These are phyloP conservation scores for Notothenia coriiceps DNA, from an alignment of 2,113 vertebrate species.

Conservation along the genomic window DNA sequence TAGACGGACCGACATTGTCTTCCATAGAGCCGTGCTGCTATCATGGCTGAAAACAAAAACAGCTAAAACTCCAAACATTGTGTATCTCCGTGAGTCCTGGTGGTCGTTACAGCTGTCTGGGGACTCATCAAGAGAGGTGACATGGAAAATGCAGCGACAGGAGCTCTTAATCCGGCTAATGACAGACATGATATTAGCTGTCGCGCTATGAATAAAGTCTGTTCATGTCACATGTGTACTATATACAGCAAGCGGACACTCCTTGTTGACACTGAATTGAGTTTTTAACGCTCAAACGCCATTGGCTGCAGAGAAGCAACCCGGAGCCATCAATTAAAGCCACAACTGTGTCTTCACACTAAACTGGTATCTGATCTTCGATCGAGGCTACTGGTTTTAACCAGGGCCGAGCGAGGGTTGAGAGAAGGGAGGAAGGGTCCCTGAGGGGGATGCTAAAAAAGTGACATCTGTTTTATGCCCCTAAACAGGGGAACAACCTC, in stretches of 20 bases:
- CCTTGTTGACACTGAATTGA: conserved; percentile 7
- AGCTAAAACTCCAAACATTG: conserved; percentile 11
- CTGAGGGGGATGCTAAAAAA: conserved; percentile 65
- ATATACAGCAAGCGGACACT: neutral
- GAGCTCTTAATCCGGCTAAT: conserved; percentile 46
- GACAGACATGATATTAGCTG: conserved; percentile 56
- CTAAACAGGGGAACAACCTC: no score
- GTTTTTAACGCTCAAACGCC: conserved; percentile 13
- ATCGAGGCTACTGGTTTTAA: conserved; percentile 63
- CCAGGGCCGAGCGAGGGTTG: conserved; percentile 57
- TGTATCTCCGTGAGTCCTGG: neutral
- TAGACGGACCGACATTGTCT: neutral
- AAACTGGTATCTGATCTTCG: conserved; percentile 67
- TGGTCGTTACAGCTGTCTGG: conserved; percentile 50
- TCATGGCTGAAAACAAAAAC: neutral
- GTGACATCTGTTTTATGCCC: no score
- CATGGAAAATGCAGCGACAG: conserved; percentile 47
- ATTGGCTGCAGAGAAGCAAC: conserved; percentile 15
- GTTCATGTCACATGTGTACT: neutral
- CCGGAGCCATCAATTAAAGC: conserved; percentile 62
- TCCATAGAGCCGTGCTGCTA: neutral
- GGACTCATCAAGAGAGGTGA: conserved; percentile 45
- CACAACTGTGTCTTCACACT: conserved; percentile 67
- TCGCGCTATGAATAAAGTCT: conserved; percentile 14
- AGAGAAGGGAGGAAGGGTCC: conserved; percentile 49